Conservation (phyloP, 2,113 vertebrate species). For the Etheostoma spectabile region DNA sequence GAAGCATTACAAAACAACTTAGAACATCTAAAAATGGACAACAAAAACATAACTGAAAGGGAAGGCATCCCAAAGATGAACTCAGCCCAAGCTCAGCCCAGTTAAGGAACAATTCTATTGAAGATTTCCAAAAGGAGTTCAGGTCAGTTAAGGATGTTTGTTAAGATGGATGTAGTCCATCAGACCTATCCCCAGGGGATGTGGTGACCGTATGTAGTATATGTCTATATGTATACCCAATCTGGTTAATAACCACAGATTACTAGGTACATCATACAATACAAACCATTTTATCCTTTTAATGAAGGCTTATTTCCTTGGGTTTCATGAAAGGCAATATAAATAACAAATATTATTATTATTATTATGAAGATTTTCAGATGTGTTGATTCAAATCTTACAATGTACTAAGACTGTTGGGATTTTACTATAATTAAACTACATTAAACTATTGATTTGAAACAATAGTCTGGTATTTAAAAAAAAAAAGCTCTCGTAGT, state of each 20-base stretch:
- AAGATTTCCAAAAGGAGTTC: constrained; percentile 62
- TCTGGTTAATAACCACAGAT: constrained; percentile 17
- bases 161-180: constrained; percentile 53
- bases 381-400: constrained; percentile 2
- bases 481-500: not conserved
- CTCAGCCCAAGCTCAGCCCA: constrained; percentile 35
- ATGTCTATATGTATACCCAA: constrained; percentile 44
- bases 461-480: not conserved
- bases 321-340: too few species aligned
- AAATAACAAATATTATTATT: too few species aligned
- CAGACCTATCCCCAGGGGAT: constrained; percentile 8
- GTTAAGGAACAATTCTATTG: constrained; percentile 47
- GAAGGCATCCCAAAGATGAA: constrained; percentile 54
- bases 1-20: constrained; percentile 70
- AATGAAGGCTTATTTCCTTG: not conserved
- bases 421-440: not conserved
- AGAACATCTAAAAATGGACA: constrained; percentile 73
- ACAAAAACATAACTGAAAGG: constrained; percentile 64
- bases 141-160: constrained; percentile 5
- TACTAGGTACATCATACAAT: constrained; percentile 10
- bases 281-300: not conserved
- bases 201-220: constrained; percentile 18
- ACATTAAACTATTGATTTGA: not conserved
- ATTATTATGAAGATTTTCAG: not conserved
- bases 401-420: not conserved